These are phyloP conservation scores for Cyclargus thomasi DNA, from an alignment of 1,140 invertebrate species.

Conservation along the genomic window DNA sequence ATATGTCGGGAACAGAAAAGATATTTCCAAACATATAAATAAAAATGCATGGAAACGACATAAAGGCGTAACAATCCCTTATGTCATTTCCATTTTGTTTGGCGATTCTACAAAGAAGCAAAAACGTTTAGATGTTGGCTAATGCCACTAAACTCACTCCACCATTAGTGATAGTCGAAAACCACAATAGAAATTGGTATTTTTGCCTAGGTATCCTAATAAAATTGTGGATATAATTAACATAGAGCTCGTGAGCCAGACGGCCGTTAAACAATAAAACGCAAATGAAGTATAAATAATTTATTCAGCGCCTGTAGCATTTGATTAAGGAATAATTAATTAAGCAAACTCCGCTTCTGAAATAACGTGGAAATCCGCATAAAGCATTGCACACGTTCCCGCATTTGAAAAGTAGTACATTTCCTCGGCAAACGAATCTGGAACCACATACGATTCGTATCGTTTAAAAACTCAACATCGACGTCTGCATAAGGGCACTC, in stretches of 20 bases:
- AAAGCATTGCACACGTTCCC: neutral
- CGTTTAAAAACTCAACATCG: slow-evolving; percentile 19
- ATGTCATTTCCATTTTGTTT: too few relatives aligned
- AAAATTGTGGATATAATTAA: too few relatives aligned
- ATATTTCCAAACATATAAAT: too few relatives aligned
- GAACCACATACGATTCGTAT: slow-evolving; percentile 1
- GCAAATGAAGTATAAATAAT: neutral
- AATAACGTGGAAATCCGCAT: neutral
- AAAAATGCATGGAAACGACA: too few relatives aligned
- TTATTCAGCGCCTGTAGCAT: neutral
- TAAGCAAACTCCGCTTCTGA: neutral
- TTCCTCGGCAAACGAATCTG: neutral
- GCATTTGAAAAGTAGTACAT: neutral
- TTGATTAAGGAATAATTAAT: neutral
- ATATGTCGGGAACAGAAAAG: too few relatives aligned
- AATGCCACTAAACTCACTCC: too few relatives aligned
- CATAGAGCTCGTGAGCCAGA: neutral
- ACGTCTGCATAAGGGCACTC: slow-evolving; percentile 24
- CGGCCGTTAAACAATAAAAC: neutral
- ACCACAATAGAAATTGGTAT: too few relatives aligned
- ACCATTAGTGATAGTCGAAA: too few relatives aligned
- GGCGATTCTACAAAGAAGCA: too few relatives aligned
- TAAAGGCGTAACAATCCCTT: too few relatives aligned
- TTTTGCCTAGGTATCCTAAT: too few relatives aligned
- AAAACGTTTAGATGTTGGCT: too few relatives aligned